phyloP scores from a whole-genome alignment of 92 coral and sea anemone species.

The Phenganax subtilis region DNA sequence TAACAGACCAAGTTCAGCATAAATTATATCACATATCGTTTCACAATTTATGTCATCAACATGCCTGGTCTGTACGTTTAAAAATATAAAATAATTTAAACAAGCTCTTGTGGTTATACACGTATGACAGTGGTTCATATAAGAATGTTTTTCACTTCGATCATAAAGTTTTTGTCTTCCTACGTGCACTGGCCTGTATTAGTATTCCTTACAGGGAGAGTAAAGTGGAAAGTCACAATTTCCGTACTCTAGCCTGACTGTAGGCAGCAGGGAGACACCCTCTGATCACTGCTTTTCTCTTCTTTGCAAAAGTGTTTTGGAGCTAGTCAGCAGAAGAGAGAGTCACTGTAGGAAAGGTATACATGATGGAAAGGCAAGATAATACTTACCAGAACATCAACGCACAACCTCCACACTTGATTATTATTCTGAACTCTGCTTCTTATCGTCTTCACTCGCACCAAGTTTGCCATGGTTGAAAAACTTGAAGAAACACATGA shows the following conservation, averaged over 20 bases:
- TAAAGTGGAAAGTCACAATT: too few relatives aligned
- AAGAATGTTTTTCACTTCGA: too few relatives aligned
- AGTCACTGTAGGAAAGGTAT: neutral
- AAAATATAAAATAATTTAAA: neutral
- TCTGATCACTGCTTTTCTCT: too few relatives aligned
- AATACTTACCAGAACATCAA: constrained; percentile 65
- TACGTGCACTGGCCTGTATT: too few relatives aligned
- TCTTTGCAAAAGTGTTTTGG: too few relatives aligned
- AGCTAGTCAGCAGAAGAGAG: neutral
- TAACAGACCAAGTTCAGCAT: constrained; percentile 70
- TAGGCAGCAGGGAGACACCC: too few relatives aligned
- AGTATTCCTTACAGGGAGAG: too few relatives aligned
- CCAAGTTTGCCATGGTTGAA: constrained; percentile 81
- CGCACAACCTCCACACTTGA: constrained; percentile 58
- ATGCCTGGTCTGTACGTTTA: neutral
- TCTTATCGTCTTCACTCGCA: constrained; percentile 54
- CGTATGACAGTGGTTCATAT: too few relatives aligned
- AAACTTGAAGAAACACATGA: constrained; percentile 68
- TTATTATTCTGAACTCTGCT: constrained; percentile 58
- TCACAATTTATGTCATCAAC: constrained; percentile 35
- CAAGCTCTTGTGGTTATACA: neutral
- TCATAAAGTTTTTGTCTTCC: too few relatives aligned
- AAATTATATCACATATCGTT: constrained; percentile 52
- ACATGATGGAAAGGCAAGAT: too few relatives aligned
- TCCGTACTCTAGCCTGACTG: too few relatives aligned